Conservation (phyloP, 2,888 invertebrate species). For the Chrysolina haemoptera region DNA sequence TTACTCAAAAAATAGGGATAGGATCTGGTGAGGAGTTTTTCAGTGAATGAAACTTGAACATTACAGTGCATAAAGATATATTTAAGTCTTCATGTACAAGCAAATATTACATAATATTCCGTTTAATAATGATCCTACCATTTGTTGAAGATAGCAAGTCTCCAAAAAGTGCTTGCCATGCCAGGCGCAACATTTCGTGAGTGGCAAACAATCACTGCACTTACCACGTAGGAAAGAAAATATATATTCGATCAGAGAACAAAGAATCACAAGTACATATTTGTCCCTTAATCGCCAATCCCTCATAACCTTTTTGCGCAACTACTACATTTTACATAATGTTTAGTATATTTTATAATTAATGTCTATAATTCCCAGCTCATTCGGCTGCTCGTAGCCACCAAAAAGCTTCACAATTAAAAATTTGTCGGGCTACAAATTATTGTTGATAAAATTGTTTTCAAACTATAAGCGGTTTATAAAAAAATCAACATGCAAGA, state of each 20-base stretch:
- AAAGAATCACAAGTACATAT: slow-evolving; percentile 67
- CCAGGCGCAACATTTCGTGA: slow-evolving; percentile 55
- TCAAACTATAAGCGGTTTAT: slow-evolving; percentile 68
- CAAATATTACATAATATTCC: slow-evolving; percentile 78
- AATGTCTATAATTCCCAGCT: slow-evolving; percentile 63
- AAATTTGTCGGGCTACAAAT: slow-evolving; percentile 47
- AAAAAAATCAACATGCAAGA: slow-evolving; percentile 67
- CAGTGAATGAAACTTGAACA: slow-evolving; percentile 21
- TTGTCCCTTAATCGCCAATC: slow-evolving; percentile 68
- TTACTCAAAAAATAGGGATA: neutral
- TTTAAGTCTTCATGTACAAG: slow-evolving; percentile 85
- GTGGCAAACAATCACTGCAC: slow-evolving; percentile 64
- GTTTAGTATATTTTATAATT: slow-evolving; percentile 64
- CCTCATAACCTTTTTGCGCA: slow-evolving; percentile 62
- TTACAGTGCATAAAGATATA: slow-evolving; percentile 83
- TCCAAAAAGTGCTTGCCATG: slow-evolving; percentile 65
- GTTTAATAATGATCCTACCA: slow-evolving; percentile 71
- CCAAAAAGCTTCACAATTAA: slow-evolving; percentile 39
- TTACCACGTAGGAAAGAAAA: slow-evolving; percentile 64
- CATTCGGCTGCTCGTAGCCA: slow-evolving; percentile 55
- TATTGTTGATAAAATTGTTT: slow-evolving; percentile 47
- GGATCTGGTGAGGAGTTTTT: neutral
- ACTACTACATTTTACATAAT: slow-evolving; percentile 65
- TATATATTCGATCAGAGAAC: slow-evolving; percentile 69
- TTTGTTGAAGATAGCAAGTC: slow-evolving; percentile 61